Evolutionary conservation across 2,113 vertebrate species (phyloP), one percentile per base, ranked within the genome.

Genomic region (Telmatochromis sp.): DNA sequence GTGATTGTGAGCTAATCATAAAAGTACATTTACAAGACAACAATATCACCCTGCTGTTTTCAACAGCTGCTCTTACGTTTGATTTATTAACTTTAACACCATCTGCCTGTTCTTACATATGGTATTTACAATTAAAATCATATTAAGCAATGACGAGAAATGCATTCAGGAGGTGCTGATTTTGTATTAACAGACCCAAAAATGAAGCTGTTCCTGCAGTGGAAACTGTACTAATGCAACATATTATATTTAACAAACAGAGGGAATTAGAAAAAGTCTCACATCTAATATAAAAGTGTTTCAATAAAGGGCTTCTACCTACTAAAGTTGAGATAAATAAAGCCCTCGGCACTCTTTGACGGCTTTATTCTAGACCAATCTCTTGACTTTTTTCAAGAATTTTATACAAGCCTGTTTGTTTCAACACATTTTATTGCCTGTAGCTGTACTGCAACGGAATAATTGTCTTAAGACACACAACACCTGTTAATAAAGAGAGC

Each of bases 221-320:
- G 12, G 5, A 71, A 71, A 71, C 5, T n/a, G 65, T 23, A 1
- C n/a, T 71, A 71, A 42, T 23, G n/a, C 7, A 23, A 71, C 65
- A 42, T 40, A 0, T 71, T 71, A 71, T 42, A 23, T 0, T 71
- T 42, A 0, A 8, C 65, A 71, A 71, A 23, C 2, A 71, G 35
- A 42, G 35, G 65, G 5, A 42, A 71, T 71, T 71, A 15, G n/a
- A 42, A 71, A 42, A 71, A 4, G 35, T 23, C 37, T 40, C n/a
- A 42, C 12, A 21, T 42, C 7, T 71, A 71, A 71, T 71, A 37
- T 42, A 4, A 71, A 40, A 42, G 0, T 71, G n/a, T 40, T 42
- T 40, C 33, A 71, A 42, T 15, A 42, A 3, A 71, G n/a, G n/a
- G 37, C n/a, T 71, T 13, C n/a, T 42, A 42, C 7, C 65, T 42